phyloP scores from a whole-genome alignment of 92 coral and sea anemone species.

The Epizoanthus scotinus region DNA sequence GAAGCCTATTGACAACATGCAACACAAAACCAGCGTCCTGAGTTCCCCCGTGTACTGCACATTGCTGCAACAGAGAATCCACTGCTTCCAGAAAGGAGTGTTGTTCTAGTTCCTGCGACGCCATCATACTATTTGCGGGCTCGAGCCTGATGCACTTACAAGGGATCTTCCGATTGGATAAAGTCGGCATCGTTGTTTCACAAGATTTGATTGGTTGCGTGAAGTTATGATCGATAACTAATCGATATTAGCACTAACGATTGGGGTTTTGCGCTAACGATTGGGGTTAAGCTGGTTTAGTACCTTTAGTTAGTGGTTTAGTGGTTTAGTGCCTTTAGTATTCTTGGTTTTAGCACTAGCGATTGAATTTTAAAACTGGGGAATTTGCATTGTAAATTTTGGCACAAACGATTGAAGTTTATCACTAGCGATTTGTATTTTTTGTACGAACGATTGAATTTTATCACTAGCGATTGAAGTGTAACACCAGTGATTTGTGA shows the following conservation, averaged over 20 bases:
- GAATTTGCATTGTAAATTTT: not conserved
- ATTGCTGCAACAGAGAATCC: conserved; percentile 52
- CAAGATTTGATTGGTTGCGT: conserved; percentile 18
- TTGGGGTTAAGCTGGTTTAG: not conserved
- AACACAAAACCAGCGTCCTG: conserved; percentile 48
- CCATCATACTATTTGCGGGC: conserved; percentile 1
- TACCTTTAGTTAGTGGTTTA: no score
- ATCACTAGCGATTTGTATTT: not conserved
- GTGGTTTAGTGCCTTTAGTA: no score
- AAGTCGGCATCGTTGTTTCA: not conserved
- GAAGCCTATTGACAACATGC: conserved; percentile 10
- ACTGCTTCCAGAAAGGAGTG: conserved; percentile 7
- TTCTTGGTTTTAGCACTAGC: not conserved
- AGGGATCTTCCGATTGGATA: not conserved
- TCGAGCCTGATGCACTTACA: not conserved
- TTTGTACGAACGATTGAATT: conserved; percentile 18
- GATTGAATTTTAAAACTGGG: not conserved
- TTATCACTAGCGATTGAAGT: conserved; percentile 35
- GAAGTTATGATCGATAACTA: not conserved
- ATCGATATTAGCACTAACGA: conserved; percentile 6
- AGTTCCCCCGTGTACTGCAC: conserved; percentile 39
- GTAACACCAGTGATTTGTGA: conserved; percentile 21
- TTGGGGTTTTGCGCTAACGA: not conserved
- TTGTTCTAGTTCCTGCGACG: conserved; percentile 2
- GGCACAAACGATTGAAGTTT: not conserved